Evolutionary conservation across 2,888 invertebrate genomes (phyloP), one percentile per base, ranked within the genome.

Genomic region (Athalia cordata): DNA sequence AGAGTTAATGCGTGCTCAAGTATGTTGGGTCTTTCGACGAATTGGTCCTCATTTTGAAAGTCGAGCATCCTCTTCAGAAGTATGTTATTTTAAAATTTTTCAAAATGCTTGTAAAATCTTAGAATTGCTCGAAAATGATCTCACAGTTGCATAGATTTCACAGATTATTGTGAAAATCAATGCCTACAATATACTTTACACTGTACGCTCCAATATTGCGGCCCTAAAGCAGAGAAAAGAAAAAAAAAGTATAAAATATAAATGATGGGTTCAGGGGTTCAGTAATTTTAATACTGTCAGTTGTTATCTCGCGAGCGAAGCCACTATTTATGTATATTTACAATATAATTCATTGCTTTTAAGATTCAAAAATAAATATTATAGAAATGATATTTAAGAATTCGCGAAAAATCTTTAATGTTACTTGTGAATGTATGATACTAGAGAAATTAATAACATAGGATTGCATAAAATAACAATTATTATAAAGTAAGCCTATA

Each of bases 381-480:
- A 61, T 77, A 57, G 77, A 64, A 79, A 79, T 77, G 79, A 50
- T 74, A 75, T 74, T 76, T 78, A 72, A 76, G 75, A 79, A 81
- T 77, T 79, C 74, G 81, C 78, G 79, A 61, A 65, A 67, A 66
- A 66, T 77, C 77, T 80, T 82, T 83, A 82, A 84, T 81, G 81
- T 84, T 84, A 86, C 82, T 85, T 84, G 82, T 86, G 82, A 84
- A 82, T 87, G 88, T 88, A 87, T 84, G 85, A 87, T 87, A 88
- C 81, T 87, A 87, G 89, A 83, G 82, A 88, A 86, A 86, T 85
- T 61, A 75, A 75, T 75, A 75, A 75, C 62, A 75, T 75, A 75
- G 75, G 75, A 75, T 75, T 75, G 75, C 72, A 75, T 75, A 75
- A 75, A 75, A 75, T 75, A 75, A 75, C 75, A 64, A 75, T 74